phyloP scores from a whole-genome alignment of 1,140 invertebrate genomes.

The Euwallacea similis region DNA sequence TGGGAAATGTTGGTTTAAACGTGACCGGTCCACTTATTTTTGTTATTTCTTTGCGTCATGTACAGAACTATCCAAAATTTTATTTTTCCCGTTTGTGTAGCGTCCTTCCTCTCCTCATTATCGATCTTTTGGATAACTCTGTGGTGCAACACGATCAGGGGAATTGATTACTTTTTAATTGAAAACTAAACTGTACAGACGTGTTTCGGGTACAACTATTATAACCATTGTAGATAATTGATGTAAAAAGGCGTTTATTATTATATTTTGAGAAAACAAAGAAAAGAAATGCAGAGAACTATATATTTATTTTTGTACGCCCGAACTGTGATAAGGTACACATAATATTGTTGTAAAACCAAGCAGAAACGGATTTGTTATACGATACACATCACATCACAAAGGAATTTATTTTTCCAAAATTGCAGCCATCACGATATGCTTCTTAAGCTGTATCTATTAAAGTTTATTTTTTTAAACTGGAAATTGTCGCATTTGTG shows the following conservation, averaged over 20 bases:
- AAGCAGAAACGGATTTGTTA: conserved; percentile 24
- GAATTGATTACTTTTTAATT: no score
- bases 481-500: background rate
- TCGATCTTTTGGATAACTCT: background rate
- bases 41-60: no score
- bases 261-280: conserved; percentile 26
- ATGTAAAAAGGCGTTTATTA: conserved; percentile 6
- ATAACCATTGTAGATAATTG: background rate
- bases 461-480: background rate
- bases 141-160: background rate
- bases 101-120: no score
- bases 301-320: conserved; percentile 35
- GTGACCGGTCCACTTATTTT: no score
- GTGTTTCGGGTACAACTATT: no score
- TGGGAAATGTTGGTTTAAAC: no score
- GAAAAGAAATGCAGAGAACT: conserved; percentile 6
- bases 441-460: background rate
- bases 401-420: conserved; percentile 11
- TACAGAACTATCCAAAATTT: no score
- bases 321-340: conserved; percentile 36
- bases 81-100: no score
- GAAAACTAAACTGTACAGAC: no score
- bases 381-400: conserved; percentile 18
- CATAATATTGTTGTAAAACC: conserved; percentile 19
- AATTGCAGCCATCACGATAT: no score